Base-by-base conservation (phyloP, 2,113 vertebrate genomes). In the Helogale parvula region DNA sequence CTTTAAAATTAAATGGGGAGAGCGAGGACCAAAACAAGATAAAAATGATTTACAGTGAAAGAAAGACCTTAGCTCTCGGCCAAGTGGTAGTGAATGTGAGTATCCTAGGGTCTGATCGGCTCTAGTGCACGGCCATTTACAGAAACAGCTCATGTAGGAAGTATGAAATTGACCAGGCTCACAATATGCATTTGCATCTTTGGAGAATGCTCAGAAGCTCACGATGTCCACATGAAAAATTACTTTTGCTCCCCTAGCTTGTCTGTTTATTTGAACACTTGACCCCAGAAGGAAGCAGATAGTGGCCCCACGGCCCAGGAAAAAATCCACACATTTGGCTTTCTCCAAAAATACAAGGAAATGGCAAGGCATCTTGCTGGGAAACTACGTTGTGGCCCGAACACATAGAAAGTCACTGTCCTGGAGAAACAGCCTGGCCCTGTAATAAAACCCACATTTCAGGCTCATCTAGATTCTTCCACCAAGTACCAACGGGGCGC, bases 111-210 rank as follows among this genome's bases (percentile, higher is more conserved):
- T 5, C 60, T 38, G 1, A 1, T 0, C 0, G 9, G 15, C 15
- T 8, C 66, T 25, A 2, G 47, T 10, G 0, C 29, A 0, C 0
- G 7, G 29, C 31, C 29, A 17, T 13, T 14, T 45, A 52, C 9
- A 83, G 52, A 76, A 68, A 13, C 1, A 0, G 2, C 2, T 10
- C 5, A 0, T 2, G 31, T 25, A 41, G 65, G 52, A 52, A 47
- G 65, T 7, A 33, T 0, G 27, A 7, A 38, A 3, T 0, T 7
- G 45, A 19, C 21, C n/a, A 9, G 19, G 35, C 11, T 16, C 8
- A 3, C 41, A 0, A 2, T 0, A 8, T 0, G 0, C 50, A 13
- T 0, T 2, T 7, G 4, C 25, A 1, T 23, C 0, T 10, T 29
- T 45, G 31, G 68, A 82, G 47, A 5, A 5, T 1, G 38, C 57